Percentiles rank a stretch among this genome's conserved stretches.
These are phyloP conservation scores for Thunnus thynnus DNA, from an alignment of 2,113 vertebrate genomes.

Conservation along the genomic window DNA sequence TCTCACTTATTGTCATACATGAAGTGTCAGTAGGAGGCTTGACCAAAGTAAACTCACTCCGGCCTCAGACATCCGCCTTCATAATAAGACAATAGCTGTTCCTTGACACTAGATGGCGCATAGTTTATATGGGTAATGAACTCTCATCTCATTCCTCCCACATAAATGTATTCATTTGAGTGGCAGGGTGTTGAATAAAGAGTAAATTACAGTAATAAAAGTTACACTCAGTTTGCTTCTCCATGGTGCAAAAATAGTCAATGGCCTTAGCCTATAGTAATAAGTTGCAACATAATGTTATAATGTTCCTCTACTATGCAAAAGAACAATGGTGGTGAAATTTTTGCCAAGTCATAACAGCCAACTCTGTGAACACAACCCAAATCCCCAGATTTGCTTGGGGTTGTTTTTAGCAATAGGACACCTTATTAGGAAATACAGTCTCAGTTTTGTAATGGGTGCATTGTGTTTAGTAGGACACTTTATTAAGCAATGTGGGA, in stretches of 20 bases:
- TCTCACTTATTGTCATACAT: neutral
- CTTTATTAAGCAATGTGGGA: neutral
- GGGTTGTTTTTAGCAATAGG: neutral
- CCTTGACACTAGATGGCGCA: constrained; percentile 69
- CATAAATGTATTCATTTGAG: neutral
- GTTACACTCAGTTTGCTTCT: neutral
- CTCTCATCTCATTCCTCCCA: neutral
- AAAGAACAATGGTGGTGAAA: too few relatives aligned
- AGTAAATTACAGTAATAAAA: neutral
- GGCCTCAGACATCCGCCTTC: constrained; percentile 45
- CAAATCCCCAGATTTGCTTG: neutral
- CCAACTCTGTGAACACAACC: neutral
- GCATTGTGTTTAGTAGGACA: neutral
- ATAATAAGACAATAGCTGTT: neutral
- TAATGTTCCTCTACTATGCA: neutral
- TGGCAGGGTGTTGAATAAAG: neutral
- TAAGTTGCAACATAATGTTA: neutral
- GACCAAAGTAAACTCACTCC: neutral
- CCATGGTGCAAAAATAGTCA: neutral
- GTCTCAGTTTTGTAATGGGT: constrained; percentile 4
- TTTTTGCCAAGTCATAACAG: neutral
- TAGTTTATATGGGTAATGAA: neutral
- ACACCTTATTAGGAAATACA: neutral
- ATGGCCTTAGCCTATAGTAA: too few relatives aligned
- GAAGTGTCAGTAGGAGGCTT: neutral